Base-by-base conservation (phyloP, 1,140 invertebrate genomes). In the Cyrtorhinus lividipennis region DNA sequence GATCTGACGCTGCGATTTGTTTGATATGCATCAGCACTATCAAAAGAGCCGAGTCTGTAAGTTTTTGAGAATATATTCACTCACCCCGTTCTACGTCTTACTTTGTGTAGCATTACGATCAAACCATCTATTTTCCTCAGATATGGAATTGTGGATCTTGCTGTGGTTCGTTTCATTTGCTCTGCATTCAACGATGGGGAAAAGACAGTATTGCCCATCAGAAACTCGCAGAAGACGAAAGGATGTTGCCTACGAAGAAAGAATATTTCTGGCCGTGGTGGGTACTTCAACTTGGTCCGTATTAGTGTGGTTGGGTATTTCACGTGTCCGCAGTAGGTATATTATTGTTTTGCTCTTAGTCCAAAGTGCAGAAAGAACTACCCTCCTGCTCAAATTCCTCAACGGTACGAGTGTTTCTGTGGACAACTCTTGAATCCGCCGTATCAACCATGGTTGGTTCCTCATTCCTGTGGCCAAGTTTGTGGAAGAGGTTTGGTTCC, bases 181-280 rank as follows among this genome's bases (percentile, higher is more conserved):
- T 79, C 24, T 97, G 94, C 70, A 90, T 95, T 64, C 87, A 93
- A 73, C 85, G 89, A 69, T 97, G 94, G 94, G 86, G 89, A 0
- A 88, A 86, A 67, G 92, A 96, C 71, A 90, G 87, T 66, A 81
- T 90, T 71, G 82, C 81, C 68, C 80, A 86, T 69, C 73, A 84
- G 70, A 81, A 80, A 70, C 73, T 81, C 69, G 71, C 71, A 67
- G 70, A 71, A 53, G 71, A 77, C 72, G 25, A 73, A 78, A 66
- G 72, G 73, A 66, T 30, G 44, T 12, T 38, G 59, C 20, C 8
- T 46, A 2, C 26, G 20, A 56, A 62, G 2, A 62, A 15, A 27
- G 59, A 66, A 20, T 53, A 63, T 24, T 46, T 30, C 24, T 67
- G 66, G 66, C 44, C 56, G 10, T 67, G 63, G 64, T 65, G n/a